Conservation (phyloP, 1,140 invertebrate genomes). For the Maconellicoccus hirsutus region DNA sequence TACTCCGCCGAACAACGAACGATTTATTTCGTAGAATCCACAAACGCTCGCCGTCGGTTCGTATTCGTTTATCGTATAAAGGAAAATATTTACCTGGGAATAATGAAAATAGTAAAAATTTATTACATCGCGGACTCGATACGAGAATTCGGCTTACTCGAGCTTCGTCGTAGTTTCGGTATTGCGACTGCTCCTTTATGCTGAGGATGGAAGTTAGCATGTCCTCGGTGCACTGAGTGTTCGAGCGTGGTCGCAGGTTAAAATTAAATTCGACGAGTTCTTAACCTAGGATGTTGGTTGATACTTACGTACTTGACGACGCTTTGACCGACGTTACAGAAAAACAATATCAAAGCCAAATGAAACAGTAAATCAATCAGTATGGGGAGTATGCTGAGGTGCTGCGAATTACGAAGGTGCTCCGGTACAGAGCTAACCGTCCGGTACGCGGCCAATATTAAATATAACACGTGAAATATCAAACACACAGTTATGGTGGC, state of each 20-base stretch:
- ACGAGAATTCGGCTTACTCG: not conserved
- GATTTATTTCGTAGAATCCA: constrained; percentile 8
- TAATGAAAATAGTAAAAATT: not conserved
- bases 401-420: not conserved
- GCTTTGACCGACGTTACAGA: not conserved
- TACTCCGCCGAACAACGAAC: constrained; percentile 6
- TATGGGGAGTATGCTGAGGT: not conserved
- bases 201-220: not conserved
- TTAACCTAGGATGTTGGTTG: no score
- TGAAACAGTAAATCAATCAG: not conserved
- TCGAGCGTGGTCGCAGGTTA: no score
- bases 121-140: no score
- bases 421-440: not conserved
- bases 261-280: no score
- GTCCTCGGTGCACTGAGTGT: not conserved
- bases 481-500: not conserved
- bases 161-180: not conserved
- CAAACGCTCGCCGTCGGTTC: not conserved
- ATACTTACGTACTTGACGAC: constrained; percentile 3
- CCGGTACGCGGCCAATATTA: not conserved
- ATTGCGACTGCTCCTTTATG: not conserved
- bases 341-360: not conserved
- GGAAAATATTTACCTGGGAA: constrained; percentile 8
- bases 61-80: not conserved
- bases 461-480: constrained; percentile 5